These are phyloP conservation scores for Chionis minor DNA, from an alignment of 2,113 vertebrate species.

Conservation along the genomic window DNA sequence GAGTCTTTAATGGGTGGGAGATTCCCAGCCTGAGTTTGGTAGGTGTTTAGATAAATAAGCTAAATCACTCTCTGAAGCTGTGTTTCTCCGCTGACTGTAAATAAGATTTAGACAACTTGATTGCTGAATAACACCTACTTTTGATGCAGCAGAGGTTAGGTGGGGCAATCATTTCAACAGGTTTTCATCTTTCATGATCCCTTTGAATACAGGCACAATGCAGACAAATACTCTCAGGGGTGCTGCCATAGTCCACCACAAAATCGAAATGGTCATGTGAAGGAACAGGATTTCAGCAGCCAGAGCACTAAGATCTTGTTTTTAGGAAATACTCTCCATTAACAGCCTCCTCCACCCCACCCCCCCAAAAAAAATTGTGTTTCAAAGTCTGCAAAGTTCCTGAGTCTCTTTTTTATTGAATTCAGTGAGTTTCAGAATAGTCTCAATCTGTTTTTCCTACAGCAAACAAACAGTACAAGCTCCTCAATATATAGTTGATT, in stretches of 20 bases:
- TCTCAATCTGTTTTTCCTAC: neutral
- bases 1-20: neutral
- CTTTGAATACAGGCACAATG: neutral
- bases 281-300: neutral
- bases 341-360: no score
- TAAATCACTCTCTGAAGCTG: neutral
- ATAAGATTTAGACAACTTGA: neutral
- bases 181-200: neutral
- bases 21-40: neutral
- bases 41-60: neutral
- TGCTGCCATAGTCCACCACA: neutral
- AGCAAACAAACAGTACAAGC: neutral
- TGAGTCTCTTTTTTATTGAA: neutral
- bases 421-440: neutral
- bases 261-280: neutral
- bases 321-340: neutral
- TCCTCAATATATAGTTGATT: neutral
- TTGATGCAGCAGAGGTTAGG: neutral
- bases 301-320: neutral
- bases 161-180: neutral
- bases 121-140: neutral
- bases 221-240: neutral
- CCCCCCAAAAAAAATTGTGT: accelerated
- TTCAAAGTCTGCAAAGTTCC: neutral
- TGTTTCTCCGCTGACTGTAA: neutral